A percentile compares a stretch with the other conserved stretches of the same genome.
Conservation (phyloP, 2,113 vertebrate species). For the Phoenicopterus ruber region DNA sequence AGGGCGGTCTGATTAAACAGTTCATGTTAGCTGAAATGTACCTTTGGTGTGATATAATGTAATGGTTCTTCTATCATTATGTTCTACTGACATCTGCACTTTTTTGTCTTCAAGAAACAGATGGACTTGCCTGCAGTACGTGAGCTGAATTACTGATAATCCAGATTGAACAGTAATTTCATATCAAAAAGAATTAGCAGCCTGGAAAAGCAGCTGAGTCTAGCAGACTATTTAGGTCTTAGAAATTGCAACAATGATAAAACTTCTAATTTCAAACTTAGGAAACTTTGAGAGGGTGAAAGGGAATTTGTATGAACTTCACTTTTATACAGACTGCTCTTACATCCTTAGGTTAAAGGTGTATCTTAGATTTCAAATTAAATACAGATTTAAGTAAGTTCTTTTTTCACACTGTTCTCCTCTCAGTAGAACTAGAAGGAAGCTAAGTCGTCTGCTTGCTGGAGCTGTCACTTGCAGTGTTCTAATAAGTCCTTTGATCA, state of each 20-base stretch:
- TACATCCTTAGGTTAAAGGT: neutral
- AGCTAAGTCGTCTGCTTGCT: neutral
- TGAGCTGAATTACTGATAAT: neutral
- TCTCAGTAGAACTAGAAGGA: neutral
- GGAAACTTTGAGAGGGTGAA: neutral
- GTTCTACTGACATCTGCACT: neutral
- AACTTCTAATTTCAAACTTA: neutral
- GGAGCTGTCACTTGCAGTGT: neutral
- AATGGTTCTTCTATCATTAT: neutral
- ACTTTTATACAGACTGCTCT: neutral
- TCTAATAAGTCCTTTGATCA: neutral
- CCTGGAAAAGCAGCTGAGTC: neutral
- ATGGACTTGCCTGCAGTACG: rapidly evolving
- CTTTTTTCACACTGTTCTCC: neutral
- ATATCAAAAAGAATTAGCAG: neutral
- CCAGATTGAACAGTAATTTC: neutral
- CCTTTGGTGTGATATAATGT: neutral
- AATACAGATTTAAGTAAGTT: neutral
- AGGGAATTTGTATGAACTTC: neutral
- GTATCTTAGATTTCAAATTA: neutral
- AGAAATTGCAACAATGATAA: neutral
- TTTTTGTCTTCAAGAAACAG: neutral
- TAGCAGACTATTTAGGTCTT: neutral
- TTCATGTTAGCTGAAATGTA: neutral
- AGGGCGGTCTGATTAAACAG: neutral